Percentiles rank a stretch among this genome's conserved stretches.
Conservation (phyloP, 2,888 invertebrate genomes). For the Choreutis nemorana region DNA sequence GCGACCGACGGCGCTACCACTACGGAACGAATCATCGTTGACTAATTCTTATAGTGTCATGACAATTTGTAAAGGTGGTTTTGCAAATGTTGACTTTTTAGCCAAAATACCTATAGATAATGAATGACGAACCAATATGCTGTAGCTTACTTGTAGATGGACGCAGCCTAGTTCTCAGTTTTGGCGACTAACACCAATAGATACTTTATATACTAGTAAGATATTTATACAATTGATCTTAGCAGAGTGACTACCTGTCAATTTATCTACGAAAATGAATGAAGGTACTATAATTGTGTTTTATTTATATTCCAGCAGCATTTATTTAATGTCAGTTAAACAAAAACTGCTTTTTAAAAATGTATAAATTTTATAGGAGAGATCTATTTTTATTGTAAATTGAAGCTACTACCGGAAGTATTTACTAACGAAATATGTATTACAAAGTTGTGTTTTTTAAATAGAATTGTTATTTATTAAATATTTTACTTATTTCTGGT, state of each 20-base stretch:
- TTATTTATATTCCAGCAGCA: slow-evolving; percentile 56
- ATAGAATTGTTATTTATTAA: slow-evolving; percentile 53
- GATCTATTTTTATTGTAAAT: slow-evolving; percentile 66
- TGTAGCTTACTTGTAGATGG: slow-evolving; percentile 61
- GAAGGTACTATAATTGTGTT: slow-evolving; percentile 48
- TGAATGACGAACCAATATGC: slow-evolving; percentile 65
- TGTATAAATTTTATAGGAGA: slow-evolving; percentile 66
- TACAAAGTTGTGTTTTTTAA: slow-evolving; percentile 35
- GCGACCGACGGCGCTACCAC: slow-evolving; percentile 24
- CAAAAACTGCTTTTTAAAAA: slow-evolving; percentile 58
- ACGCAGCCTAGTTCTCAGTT: slow-evolving; percentile 61
- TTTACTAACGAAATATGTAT: slow-evolving; percentile 24
- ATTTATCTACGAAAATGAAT: slow-evolving; percentile 57
- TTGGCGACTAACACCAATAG: slow-evolving; percentile 61
- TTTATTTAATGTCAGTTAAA: slow-evolving; percentile 59
- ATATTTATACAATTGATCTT: slow-evolving; percentile 60
- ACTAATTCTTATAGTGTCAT: slow-evolving; percentile 62
- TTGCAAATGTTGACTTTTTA: slow-evolving; percentile 66
- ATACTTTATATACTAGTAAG: slow-evolving; percentile 58
- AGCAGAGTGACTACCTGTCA: slow-evolving; percentile 60
- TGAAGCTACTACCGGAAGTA: slow-evolving; percentile 49
- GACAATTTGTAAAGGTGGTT: slow-evolving; percentile 61
- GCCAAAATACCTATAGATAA: slow-evolving; percentile 59
- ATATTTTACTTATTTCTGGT: slow-evolving; percentile 25
- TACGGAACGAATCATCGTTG: slow-evolving; percentile 51